Evolutionary conservation across 2,797 vertebrate genomes (phyloP).

Genomic region (Leptodactylus fallax): DNA sequence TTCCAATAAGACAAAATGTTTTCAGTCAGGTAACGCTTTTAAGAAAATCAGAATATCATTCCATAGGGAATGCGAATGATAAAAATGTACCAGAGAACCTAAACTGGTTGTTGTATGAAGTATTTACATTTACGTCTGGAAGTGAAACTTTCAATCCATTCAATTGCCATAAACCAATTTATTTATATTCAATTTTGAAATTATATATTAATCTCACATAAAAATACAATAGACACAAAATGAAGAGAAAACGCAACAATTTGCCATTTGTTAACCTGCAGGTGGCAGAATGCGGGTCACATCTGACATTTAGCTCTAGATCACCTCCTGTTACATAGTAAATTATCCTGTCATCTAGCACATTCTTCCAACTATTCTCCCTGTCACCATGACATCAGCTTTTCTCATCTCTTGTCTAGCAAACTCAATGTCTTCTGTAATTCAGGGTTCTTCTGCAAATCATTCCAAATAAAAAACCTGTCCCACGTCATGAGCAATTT

Average conservation of each 20-base stretch:
- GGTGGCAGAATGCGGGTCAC: constrained; percentile 7
- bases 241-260: background rate
- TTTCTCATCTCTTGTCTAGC: constrained; percentile 26
- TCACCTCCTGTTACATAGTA: background rate
- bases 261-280: constrained; percentile 2
- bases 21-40: too few species aligned
- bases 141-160: too few species aligned
- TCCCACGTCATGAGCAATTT: constrained; percentile 27
- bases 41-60: too few species aligned
- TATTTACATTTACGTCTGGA: too few species aligned
- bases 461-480: constrained; percentile 9
- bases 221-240: background rate
- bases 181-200: too few species aligned
- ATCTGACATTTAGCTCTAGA: constrained; percentile 25
- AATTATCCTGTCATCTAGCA: constrained; percentile 27
- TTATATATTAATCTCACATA: background rate
- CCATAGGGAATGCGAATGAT: too few species aligned
- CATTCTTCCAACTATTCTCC: constrained; percentile 44
- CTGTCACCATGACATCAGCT: constrained; percentile 9
- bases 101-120: too few species aligned
- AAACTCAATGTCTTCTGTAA: constrained; percentile 17
- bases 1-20: background rate
- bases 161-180: too few species aligned
- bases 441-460: constrained; percentile 14
- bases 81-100: too few species aligned